Percentiles rank a stretch among this genome's conserved stretches.
These are phyloP conservation scores for Rhinichthys klamathensis DNA, from an alignment of 2,113 vertebrate genomes.

Conservation along the genomic window DNA sequence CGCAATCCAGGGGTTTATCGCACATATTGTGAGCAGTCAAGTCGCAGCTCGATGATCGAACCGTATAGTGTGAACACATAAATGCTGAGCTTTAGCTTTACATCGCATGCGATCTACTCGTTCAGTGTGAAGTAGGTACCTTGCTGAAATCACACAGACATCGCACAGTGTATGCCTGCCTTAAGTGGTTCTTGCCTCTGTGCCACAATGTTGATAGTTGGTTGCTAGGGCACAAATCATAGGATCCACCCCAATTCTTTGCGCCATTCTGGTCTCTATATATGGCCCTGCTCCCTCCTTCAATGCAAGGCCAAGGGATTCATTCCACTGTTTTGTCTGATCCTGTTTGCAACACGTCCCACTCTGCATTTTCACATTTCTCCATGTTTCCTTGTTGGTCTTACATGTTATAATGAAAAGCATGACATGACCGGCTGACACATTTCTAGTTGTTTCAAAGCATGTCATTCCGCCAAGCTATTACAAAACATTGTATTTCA, in stretches of 20 bases:
- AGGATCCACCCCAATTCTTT: background rate
- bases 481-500: background rate
- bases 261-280: background rate
- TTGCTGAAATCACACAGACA: no score
- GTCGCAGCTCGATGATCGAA: no score
- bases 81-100: no score
- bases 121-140: no score
- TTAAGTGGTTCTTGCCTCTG: background rate
- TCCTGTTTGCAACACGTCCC: background rate
- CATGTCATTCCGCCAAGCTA: background rate
- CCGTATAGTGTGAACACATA: no score
- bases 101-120: no score
- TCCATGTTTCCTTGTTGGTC: background rate
- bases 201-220: background rate
- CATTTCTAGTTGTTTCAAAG: background rate
- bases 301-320: background rate
- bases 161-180: no score
- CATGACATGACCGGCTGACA: no score
- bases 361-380: no score
- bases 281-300: background rate
- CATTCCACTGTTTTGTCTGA: background rate
- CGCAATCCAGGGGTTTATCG: no score
- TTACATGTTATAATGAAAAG: background rate
- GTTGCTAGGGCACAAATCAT: background rate
- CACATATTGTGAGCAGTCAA: no score